Conservation (phyloP, 1,140 invertebrate species). For the Sweltsa coloradensis region DNA sequence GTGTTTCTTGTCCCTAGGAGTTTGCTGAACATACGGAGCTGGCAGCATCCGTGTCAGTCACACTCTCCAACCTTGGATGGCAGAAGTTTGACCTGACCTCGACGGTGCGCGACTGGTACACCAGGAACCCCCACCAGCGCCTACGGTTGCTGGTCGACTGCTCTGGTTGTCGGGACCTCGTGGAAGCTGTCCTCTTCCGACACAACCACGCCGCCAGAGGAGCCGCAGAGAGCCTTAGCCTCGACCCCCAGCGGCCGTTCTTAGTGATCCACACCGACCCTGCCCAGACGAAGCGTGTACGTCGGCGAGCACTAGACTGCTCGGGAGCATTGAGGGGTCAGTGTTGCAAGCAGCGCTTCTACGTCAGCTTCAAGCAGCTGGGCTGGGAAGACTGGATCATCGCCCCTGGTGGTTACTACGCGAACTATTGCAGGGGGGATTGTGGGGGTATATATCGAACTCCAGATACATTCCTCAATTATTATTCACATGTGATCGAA, state of each 20-base stretch:
- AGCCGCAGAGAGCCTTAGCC: constrained; percentile 20
- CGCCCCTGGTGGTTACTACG: constrained; percentile 71
- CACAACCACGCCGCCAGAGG: not conserved
- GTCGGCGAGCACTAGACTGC: constrained; percentile 71
- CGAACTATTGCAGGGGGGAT: constrained; percentile 88
- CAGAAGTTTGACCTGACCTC: constrained; percentile 72
- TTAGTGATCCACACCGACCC: constrained; percentile 70
- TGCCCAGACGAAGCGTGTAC: constrained; percentile 38
- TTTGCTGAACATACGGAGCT: constrained; percentile 47
- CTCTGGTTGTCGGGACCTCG: constrained; percentile 62
- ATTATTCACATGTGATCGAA: constrained; percentile 82
- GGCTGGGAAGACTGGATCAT: constrained; percentile 96
- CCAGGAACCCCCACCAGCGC: constrained; percentile 38
- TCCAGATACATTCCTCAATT: constrained; percentile 71
- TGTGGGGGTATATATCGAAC: constrained; percentile 62
- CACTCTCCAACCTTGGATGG: constrained; percentile 61
- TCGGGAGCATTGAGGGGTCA: constrained; percentile 56
- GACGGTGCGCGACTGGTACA: constrained; percentile 60
- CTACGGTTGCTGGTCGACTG: constrained; percentile 72
- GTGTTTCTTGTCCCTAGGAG: too few relatives aligned
- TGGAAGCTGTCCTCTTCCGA: constrained; percentile 33
- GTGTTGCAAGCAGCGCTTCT: constrained; percentile 85
- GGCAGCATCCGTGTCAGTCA: constrained; percentile 55
- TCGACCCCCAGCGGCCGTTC: constrained; percentile 61
- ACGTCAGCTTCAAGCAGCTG: constrained; percentile 78